These are phyloP conservation scores for Mesorhabditis belari DNA, from an alignment of 2,888 invertebrate species.

Conservation along the genomic window DNA sequence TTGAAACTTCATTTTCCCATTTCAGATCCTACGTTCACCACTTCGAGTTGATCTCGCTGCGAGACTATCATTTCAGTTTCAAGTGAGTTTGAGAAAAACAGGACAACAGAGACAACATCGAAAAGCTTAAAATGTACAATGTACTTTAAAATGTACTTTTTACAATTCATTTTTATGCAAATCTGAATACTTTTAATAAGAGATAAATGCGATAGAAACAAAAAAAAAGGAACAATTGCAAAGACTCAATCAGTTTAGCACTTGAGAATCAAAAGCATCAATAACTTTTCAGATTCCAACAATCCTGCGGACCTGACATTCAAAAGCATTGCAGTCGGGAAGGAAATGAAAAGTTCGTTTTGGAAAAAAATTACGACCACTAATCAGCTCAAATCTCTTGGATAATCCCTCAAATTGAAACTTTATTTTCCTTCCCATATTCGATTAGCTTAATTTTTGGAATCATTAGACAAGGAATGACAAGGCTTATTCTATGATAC, in stretches of 20 bases:
- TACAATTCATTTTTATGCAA: no score
- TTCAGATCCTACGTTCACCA: constrained; percentile 85
- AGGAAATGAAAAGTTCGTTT: constrained; percentile 45
- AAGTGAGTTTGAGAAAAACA: constrained; percentile 1
- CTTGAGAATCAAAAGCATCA: no score
- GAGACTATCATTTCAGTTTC: constrained; percentile 84
- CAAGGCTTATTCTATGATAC: no score
- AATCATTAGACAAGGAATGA: no score
- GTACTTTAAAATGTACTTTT: no score
- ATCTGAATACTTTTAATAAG: no score
- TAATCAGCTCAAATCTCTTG: neutral
- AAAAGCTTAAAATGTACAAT: no score
- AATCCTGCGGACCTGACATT: constrained; percentile 70
- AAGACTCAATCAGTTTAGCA: no score
- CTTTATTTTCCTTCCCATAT: neutral
- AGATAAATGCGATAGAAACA: no score
- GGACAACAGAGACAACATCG: no score
- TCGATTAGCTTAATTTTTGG: no score
- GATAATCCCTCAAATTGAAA: neutral
- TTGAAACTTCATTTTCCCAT: neutral
- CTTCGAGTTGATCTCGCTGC: constrained; percentile 84
- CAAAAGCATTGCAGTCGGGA: constrained; percentile 60
- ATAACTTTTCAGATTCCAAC: constrained; percentile 68
- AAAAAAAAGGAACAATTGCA: no score
- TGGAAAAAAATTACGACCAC: neutral